Evolutionary conservation across 2,888 invertebrate species (phyloP).

Genomic region (Polia nebulosa): DNA sequence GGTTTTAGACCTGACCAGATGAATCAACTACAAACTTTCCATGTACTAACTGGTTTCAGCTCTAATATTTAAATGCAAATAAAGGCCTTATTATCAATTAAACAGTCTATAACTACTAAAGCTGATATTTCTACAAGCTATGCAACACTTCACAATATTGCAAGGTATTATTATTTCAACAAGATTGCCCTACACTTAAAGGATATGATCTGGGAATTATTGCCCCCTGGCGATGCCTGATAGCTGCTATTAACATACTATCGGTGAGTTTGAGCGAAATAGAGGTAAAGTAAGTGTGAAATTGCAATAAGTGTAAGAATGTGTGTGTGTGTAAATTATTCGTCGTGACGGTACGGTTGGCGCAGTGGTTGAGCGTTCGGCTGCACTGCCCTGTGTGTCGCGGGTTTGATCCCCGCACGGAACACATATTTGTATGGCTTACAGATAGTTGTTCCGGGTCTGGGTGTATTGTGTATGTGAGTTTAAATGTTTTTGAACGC

Average conservation of each 20-base stretch:
- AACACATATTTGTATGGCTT: too few species aligned
- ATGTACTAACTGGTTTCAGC: not conserved
- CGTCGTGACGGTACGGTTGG: too few species aligned
- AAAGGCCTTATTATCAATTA: conserved; percentile 14
- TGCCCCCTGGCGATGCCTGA: conserved; percentile 52
- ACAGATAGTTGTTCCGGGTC: too few species aligned
- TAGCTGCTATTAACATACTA: conserved; percentile 60
- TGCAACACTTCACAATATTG: conserved; percentile 11
- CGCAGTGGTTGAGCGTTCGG: too few species aligned
- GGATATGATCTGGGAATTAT: conserved; percentile 61
- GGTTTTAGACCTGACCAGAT: not conserved
- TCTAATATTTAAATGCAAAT: conserved; percentile 43
- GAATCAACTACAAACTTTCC: not conserved
- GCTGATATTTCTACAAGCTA: not conserved
- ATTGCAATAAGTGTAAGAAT: conserved; percentile 40
- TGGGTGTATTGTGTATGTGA: too few species aligned
- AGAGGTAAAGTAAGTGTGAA: conserved; percentile 54
- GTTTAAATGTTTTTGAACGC: too few species aligned
- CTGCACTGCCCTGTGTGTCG: too few species aligned
- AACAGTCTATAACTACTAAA: conserved; percentile 21
- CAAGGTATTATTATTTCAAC: conserved; percentile 54
- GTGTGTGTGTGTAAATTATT: too few species aligned
- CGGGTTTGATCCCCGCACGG: too few species aligned
- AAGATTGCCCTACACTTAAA: conserved; percentile 45
- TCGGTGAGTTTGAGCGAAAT: conserved; percentile 41